phyloP scores from a whole-genome alignment of 2,888 invertebrate species.

The Chloroclystis v-ata region DNA sequence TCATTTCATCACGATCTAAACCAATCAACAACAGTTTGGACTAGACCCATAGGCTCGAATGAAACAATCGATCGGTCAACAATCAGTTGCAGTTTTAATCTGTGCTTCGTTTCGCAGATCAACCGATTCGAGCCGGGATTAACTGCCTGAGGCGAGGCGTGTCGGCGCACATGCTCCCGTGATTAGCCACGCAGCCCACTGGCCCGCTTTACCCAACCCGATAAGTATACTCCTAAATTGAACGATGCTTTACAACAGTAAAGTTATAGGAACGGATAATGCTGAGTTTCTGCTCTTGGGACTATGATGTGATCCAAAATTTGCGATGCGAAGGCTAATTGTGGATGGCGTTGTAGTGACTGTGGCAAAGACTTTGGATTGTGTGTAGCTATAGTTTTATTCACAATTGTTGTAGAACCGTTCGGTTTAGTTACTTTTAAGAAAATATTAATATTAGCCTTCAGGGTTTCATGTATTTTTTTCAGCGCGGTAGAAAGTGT shows the following conservation, averaged over 20 bases:
- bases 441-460: not conserved
- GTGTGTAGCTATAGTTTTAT: conserved; percentile 16
- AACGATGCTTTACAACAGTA: conserved; percentile 19
- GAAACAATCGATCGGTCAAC: conserved; percentile 21
- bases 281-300: conserved; percentile 1
- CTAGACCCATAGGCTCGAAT: conserved; percentile 1
- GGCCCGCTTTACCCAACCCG: conserved; percentile 2
- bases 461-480: not conserved
- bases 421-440: not conserved
- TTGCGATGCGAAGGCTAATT: conserved; percentile 8
- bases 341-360: conserved; percentile 14
- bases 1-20: conserved; percentile 11
- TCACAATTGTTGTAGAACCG: conserved; percentile 21
- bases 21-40: conserved; percentile 19
- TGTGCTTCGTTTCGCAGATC: conserved; percentile 65
- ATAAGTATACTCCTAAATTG: conserved; percentile 15
- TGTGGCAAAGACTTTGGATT: conserved; percentile 4
- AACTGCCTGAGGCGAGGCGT: conserved; percentile 54
- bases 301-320: conserved; percentile 16
- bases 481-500: conserved; percentile 18
- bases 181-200: conserved; percentile 67
- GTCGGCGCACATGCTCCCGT: conserved; percentile 58
- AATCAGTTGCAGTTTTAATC: conserved; percentile 49
- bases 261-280: conserved; percentile 16
- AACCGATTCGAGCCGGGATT: conserved; percentile 54